Evolutionary conservation across 2,888 invertebrate genomes (phyloP).

Genomic region (Acleris holmiana): DNA sequence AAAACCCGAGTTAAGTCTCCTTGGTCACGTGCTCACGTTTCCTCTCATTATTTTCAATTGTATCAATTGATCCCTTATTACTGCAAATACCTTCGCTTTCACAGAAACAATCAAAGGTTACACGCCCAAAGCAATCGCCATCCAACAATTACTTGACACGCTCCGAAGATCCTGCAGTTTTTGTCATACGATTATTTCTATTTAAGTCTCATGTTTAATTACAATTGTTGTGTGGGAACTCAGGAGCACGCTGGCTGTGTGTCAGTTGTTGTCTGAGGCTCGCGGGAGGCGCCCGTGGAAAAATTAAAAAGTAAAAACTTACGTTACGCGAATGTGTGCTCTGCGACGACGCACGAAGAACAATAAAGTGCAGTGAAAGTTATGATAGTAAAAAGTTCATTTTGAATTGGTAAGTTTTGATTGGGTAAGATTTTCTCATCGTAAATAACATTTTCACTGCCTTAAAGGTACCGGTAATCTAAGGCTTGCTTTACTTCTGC

Average conservation of each 20-base stretch:
- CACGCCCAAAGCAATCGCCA: constrained; percentile 16
- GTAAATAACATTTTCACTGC: not conserved
- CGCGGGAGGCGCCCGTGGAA: constrained; percentile 5
- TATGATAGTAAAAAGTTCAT: constrained; percentile 16
- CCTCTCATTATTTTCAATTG: not conserved
- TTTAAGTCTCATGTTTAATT: constrained; percentile 32
- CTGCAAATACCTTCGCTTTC: not conserved
- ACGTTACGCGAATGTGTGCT: not conserved
- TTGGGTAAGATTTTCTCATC: constrained; percentile 13
- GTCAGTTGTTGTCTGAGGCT: constrained; percentile 17
- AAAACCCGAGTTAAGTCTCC: too few relatives aligned
- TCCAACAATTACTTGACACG: constrained; percentile 26
- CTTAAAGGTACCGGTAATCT: not conserved
- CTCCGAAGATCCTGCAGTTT: constrained; percentile 31
- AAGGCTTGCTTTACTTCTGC: not conserved
- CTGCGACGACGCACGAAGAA: not conserved
- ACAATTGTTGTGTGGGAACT: constrained; percentile 35
- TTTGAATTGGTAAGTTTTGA: constrained; percentile 30
- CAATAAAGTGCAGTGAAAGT: constrained; percentile 31
- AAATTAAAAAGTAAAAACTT: not conserved
- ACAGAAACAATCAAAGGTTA: constrained; percentile 5
- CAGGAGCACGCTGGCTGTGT: not conserved
- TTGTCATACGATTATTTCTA: constrained; percentile 33
- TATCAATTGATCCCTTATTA: not conserved
- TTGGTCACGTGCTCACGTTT: too few relatives aligned